These are phyloP conservation scores for Illadopsis cleaveri DNA, from an alignment of 2,113 vertebrate genomes.

Conservation along the genomic window DNA sequence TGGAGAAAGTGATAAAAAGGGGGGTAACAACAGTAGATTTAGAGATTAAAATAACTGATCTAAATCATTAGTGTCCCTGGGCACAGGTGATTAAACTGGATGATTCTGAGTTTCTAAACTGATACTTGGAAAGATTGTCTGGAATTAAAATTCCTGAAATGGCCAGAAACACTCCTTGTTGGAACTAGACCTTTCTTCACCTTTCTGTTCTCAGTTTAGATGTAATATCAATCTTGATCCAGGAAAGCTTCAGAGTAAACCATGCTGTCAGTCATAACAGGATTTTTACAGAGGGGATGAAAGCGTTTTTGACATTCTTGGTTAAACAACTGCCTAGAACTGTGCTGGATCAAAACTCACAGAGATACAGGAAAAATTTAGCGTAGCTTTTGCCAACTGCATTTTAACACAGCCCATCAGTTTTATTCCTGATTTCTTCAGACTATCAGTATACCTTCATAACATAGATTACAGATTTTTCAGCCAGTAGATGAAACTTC, in stretches of 20 bases:
- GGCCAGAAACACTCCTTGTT: not conserved
- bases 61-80: not conserved
- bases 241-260: not conserved
- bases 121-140: not conserved
- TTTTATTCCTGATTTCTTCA: not conserved
- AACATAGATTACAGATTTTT: not conserved
- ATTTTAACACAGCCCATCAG: not conserved
- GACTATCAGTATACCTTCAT: not conserved
- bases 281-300: accelerated
- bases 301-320: not conserved
- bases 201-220: not conserved
- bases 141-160: not conserved
- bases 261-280: not conserved
- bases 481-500: not conserved
- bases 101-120: not conserved
- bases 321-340: not conserved
- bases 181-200: not conserved
- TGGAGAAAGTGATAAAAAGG: not conserved
- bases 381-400: not conserved
- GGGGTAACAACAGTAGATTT: not conserved
- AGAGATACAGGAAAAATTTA: not conserved
- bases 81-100: not conserved
- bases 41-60: not conserved
- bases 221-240: not conserved
- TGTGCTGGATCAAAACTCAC: not conserved